Evolutionary conservation across 2,888 invertebrate genomes (phyloP).

Genomic region (Sesia bembeciformis): DNA sequence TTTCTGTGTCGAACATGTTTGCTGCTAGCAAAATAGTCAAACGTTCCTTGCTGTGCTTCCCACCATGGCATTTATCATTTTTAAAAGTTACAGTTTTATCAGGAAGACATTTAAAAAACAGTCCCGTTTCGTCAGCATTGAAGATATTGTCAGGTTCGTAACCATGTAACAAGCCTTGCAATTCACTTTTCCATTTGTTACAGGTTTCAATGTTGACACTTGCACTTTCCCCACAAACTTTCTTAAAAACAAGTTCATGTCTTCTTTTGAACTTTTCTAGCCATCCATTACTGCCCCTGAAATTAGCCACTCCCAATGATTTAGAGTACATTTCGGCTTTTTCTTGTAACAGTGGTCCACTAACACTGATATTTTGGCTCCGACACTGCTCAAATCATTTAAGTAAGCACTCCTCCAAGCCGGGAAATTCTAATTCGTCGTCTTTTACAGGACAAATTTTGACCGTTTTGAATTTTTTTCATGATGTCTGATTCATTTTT

Average conservation of each 20-base stretch:
- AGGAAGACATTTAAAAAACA: slow-evolving; percentile 4
- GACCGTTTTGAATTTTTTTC: too few species aligned
- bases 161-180: not conserved
- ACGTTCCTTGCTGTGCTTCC: slow-evolving; percentile 6
- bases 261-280: not conserved
- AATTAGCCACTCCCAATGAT: too few species aligned
- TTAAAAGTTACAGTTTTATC: slow-evolving; percentile 7
- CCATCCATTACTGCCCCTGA: too few species aligned
- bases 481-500: too few species aligned
- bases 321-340: too few species aligned
- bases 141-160: slow-evolving; percentile 9
- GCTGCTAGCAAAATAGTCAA: slow-evolving; percentile 6
- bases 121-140: slow-evolving; percentile 7
- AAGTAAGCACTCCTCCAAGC: too few species aligned
- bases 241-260: slow-evolving; percentile 11
- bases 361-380: too few species aligned
- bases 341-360: too few species aligned
- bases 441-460: too few species aligned
- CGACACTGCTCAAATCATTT: too few species aligned
- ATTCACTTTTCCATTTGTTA: not conserved
- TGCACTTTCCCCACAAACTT: slow-evolving; percentile 1
- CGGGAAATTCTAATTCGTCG: too few species aligned
- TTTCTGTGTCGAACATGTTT: slow-evolving; percentile 9
- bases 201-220: not conserved
- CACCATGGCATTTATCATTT: slow-evolving; percentile 4